Base-by-base conservation (phyloP, 1,140 invertebrate species). In the Drosophila chauvacae region DNA sequence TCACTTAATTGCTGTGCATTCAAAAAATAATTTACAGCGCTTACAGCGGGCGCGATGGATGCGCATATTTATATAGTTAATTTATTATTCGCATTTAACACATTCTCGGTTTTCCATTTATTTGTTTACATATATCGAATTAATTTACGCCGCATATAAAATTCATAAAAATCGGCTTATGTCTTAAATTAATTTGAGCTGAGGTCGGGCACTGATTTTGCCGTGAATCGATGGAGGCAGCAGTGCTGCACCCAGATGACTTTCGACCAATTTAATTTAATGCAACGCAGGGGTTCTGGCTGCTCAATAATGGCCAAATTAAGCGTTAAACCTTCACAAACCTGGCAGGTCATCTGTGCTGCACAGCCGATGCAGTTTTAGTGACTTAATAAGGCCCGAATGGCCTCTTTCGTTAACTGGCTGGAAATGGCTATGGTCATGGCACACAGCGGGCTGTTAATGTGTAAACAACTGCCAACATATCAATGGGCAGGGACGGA, bases 381-480 rank as follows among this genome's bases (percentile, higher is more conserved):
- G 66, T 58, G 66, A 63, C 59, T 66, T 84, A 84, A 84, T 84
- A 85, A 84, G 81, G 66, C 81, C 64, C 81, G 70, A 77, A 85
- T 80, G 81, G 70, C 72, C 81, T 62, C 73, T 83, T 83, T 78
- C 65, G 73, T 83, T 83, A 84, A 83, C 81, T 84, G 81, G 61
- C 23, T 56, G 75, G 42, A 77, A 77, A 77, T 77, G 42, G 73
- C 41, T 45, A 11, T 58, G 65, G 69, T 20, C 37, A 37, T 60
- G 69, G 53, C 39, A 44, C 63, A 69, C 75, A 61, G 74, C 69
- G 76, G 60, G 63, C 66, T 63, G 64, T 83, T 80, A 83, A 84
- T 76, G 81, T 64, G 70, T 70, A 76, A 71, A 84, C 68, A 80
- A 80, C 69, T 77, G 73, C 73, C 74, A 69, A 61, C 71, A 69